These are phyloP conservation scores for Acipenser transmontanus DNA, from an alignment of 2,797 vertebrate genomes.

Conservation along the genomic window DNA sequence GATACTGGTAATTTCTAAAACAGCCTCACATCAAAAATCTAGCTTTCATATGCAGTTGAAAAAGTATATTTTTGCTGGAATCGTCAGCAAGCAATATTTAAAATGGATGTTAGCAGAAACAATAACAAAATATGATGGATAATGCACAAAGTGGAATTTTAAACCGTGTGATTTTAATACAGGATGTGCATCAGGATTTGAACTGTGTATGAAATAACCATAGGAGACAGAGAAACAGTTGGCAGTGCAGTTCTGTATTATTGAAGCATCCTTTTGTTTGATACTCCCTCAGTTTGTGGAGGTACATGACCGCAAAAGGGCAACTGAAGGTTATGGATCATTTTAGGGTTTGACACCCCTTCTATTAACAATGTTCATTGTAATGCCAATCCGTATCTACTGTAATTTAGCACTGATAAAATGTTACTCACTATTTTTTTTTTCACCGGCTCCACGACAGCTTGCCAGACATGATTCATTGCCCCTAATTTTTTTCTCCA, in stretches of 20 bases:
- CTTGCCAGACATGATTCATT: constrained; percentile 18
- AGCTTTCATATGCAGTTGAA: too few relatives aligned
- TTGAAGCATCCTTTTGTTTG: background rate
- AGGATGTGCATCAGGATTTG: too few relatives aligned
- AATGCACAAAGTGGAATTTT: too few relatives aligned
- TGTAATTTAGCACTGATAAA: constrained; percentile 35
- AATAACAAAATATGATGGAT: too few relatives aligned
- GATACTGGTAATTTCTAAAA: too few relatives aligned
- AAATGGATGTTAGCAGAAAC: too few relatives aligned
- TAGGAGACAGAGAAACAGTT: constrained; percentile 2
- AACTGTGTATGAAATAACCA: too few relatives aligned
- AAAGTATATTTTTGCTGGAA: too few relatives aligned
- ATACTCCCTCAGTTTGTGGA: background rate
- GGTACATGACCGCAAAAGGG: constrained; percentile 8
- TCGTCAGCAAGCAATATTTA: too few relatives aligned
- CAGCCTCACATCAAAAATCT: too few relatives aligned
- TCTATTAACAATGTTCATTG: constrained; percentile 21
- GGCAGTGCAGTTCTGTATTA: constrained; percentile 13
- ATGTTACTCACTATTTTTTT: constrained; percentile 32
- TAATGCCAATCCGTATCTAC: constrained; percentile 20
- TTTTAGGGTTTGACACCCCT: constrained; percentile 18
- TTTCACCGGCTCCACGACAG: constrained; percentile 15
- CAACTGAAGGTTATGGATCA: constrained; percentile 21
- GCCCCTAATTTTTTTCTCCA: constrained; percentile 22
- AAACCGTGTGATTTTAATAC: too few relatives aligned